A percentile compares a stretch with the other conserved stretches of the same genome.
phyloP scores from a whole-genome alignment of 2,888 invertebrate genomes.

The Exephanes ischioxanthus region DNA sequence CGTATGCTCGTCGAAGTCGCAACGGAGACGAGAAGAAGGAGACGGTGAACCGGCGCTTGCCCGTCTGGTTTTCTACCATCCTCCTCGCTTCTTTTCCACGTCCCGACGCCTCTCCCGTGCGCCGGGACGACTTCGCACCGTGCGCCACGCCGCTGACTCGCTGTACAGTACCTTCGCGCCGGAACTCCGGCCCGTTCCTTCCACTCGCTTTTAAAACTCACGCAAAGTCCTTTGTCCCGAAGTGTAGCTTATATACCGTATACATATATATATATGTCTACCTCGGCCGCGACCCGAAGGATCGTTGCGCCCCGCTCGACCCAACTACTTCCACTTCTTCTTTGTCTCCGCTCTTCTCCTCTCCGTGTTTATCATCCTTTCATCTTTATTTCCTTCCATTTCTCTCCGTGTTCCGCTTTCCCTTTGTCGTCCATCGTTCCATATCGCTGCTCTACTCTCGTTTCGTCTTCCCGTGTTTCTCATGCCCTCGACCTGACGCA shows the following conservation, averaged over 20 bases:
- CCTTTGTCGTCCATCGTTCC: slow-evolving; percentile 43
- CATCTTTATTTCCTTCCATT: slow-evolving; percentile 9
- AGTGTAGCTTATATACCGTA: slow-evolving; percentile 4
- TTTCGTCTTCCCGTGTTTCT: slow-evolving; percentile 21
- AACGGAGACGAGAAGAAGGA: slow-evolving; percentile 26
- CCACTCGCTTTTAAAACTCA: slow-evolving; percentile 63
- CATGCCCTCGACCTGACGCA: slow-evolving; percentile 33
- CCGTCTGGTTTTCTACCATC: slow-evolving; percentile 50
- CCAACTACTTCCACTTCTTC: slow-evolving; percentile 35
- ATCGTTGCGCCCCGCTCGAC: slow-evolving; percentile 59
- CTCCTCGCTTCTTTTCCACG: slow-evolving; percentile 24
- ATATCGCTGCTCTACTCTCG: slow-evolving; percentile 45
- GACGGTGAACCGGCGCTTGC: slow-evolving; percentile 39
- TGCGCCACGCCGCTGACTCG: slow-evolving; percentile 27
- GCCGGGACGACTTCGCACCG: slow-evolving; percentile 51
- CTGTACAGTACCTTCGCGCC: slow-evolving; percentile 34
- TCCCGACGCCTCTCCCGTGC: slow-evolving; percentile 29
- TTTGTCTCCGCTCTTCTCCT: slow-evolving; percentile 26
- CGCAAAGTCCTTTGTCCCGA: slow-evolving; percentile 68
- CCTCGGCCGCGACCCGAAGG: slow-evolving; percentile 56
- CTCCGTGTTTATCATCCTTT: slow-evolving; percentile 27
- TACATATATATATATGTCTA: neutral
- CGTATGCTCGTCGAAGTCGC: slow-evolving; percentile 11
- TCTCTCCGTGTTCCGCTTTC: slow-evolving; percentile 19
- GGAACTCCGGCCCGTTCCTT: slow-evolving; percentile 60